phyloP scores from a whole-genome alignment of 64 coral and sea anemone genomes.

The Montipora foliosa region DNA sequence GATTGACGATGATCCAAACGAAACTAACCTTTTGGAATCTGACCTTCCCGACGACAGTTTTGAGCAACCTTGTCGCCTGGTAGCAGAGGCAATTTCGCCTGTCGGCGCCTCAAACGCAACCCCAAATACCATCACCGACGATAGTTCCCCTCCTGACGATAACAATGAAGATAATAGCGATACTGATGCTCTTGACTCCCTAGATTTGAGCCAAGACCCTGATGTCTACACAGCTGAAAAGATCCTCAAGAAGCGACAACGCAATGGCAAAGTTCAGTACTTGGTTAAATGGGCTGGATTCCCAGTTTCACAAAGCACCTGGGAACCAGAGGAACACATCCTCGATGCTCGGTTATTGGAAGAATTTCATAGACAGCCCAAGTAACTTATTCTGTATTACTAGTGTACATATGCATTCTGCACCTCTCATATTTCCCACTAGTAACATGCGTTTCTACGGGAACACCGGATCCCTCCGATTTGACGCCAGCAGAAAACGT shows the following conservation, averaged over 20 bases:
- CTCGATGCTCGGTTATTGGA: constrained; percentile 1
- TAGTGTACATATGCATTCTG: not conserved
- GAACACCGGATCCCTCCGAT: not conserved
- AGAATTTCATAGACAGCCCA: not conserved
- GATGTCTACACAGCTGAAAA: constrained; percentile 32
- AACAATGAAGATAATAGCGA: not conserved
- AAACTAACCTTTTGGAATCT: not conserved
- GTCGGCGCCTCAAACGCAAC: not conserved
- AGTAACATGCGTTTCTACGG: not conserved
- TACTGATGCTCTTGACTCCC: not conserved
- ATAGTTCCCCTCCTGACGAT: not conserved
- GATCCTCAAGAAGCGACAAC: constrained; percentile 13
- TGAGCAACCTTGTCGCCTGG: not conserved
- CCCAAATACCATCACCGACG: too few relatives aligned
- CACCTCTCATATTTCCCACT: not conserved
- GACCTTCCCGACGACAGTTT: constrained; percentile 19
- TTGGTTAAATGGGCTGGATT: constrained; percentile 42
- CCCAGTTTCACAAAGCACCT: not conserved
- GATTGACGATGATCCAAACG: not conserved
- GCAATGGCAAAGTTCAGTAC: constrained; percentile 5
- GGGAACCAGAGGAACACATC: constrained; percentile 59
- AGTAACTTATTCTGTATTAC: not conserved
- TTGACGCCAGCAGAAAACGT: constrained; percentile 16
- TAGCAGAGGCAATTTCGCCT: not conserved
- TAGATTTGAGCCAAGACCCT: not conserved